A percentile compares a stretch with the other conserved stretches of the same genome.
phyloP scores from a whole-genome alignment of 2,888 invertebrate species.

The Mesorhabditis sp. region DNA sequence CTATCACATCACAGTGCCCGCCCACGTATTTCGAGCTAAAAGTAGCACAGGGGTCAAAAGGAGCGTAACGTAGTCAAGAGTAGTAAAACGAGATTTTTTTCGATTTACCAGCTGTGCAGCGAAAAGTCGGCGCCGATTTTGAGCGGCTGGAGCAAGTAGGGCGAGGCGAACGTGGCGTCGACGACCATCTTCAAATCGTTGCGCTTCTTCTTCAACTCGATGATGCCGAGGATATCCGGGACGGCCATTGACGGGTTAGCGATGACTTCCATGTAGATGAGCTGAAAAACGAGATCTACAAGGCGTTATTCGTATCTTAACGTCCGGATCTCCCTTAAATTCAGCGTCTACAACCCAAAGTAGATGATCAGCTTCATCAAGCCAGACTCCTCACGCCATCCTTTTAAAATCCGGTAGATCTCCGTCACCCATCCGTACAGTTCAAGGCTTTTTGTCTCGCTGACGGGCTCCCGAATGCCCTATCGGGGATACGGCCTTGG shows the following conservation, averaged over 20 bases:
- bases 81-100: neutral
- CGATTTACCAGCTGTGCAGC: constrained; percentile 57
- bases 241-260: constrained; percentile 59
- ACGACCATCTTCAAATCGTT: constrained; percentile 42
- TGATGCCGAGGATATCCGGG: constrained; percentile 57
- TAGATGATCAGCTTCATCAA: too few species aligned
- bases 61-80: neutral
- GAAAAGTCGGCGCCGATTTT: constrained; percentile 58
- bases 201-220: constrained; percentile 23
- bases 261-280: constrained; percentile 59
- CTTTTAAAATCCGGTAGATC: too few species aligned
- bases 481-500: too few species aligned
- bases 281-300: constrained; percentile 28
- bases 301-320: too few species aligned
- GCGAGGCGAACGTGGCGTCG: constrained; percentile 59
- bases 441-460: too few species aligned
- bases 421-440: too few species aligned
- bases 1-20: constrained; percentile 60
- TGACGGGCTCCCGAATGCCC: too few species aligned
- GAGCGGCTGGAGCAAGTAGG: constrained; percentile 56
- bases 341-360: too few species aligned
- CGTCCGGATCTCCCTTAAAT: too few species aligned
- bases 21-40: constrained; percentile 60
- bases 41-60: neutral
- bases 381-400: too few species aligned